Base-by-base conservation (phyloP, 2,888 invertebrate genomes). In the Orthonychiurus folsomi region DNA sequence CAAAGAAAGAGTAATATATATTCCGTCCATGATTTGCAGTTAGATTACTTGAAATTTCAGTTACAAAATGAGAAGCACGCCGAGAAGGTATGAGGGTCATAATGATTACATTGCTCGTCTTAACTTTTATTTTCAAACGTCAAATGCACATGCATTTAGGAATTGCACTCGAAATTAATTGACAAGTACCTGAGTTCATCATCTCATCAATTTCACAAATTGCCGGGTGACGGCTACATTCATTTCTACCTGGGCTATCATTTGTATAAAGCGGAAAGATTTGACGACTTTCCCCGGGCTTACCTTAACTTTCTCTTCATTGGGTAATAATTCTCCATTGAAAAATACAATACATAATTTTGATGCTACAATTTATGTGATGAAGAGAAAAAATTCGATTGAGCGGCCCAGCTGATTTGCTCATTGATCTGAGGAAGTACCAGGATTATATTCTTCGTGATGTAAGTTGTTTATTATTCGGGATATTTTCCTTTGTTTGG, bases 231-330 rank as follows among this genome's bases (percentile, higher is more conserved):
- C 74, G 85, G 86, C 56, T 88, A 88, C 73, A 86, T 86, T 71
- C 84, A 83, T 15, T 85, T 82, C 47, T 86, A 85, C 73, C 81
- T 88, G 58, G 87, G 86, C 1, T 84, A 87, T 73, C 88, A 88
- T 76, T 78, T 88, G 63, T 79, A 81, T 63, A 77, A 81, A 69
- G 84, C 86, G 1, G 76, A 15, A 9, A 5, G 37, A 37, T 9
- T 9, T 37, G 37, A 5, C 5, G 37, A 37, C 67, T 87, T 87
- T 75, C 79, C 80, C 26, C 77, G 77, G 28, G 75, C 87, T 66
- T 88, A 83, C 75, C 78, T 85, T 50, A 79, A 88, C 79, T 79
- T 88, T 64, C 81, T 81, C 72, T 88, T 88, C 76, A 78, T 88
- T 61, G 84, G 85, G n/a, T n/a, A n/a, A n/a, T n/a, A n/a, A n/a